Conservation (phyloP, 2,888 invertebrate species). For the Ormia ochracea region DNA sequence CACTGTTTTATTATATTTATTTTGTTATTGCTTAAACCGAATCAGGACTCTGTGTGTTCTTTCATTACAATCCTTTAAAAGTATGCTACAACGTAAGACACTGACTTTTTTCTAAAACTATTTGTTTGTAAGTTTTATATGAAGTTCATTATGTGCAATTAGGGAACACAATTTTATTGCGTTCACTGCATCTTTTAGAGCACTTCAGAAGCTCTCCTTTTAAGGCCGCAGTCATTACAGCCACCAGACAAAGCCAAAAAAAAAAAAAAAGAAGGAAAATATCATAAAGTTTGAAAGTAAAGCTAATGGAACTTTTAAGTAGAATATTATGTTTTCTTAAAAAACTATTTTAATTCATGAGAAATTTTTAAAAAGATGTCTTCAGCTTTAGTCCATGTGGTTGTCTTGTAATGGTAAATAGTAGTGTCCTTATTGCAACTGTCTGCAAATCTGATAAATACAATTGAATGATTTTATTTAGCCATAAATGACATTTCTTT, state of each 20-base stretch:
- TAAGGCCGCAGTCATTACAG: conserved; percentile 30
- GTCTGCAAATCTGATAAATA: conserved; percentile 51
- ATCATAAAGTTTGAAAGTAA: background rate
- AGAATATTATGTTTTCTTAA: conserved; percentile 7
- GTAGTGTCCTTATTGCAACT: background rate
- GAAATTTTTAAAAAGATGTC: background rate
- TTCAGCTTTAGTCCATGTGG: background rate
- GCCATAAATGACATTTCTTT: conserved; percentile 46
- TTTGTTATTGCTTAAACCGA: conserved; percentile 32
- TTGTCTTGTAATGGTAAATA: background rate
- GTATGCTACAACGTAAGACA: conserved; percentile 1
- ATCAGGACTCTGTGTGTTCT: background rate
- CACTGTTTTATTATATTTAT: conserved; percentile 20
- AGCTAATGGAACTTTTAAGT: conserved; percentile 8
- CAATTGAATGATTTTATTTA: conserved; percentile 37
- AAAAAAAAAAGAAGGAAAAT: too few relatives aligned
- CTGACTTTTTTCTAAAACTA: conserved; percentile 8
- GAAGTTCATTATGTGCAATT: conserved; percentile 58
- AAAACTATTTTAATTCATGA: background rate
- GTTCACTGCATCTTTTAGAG: conserved; percentile 40
- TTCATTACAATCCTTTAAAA: background rate
- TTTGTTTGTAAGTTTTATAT: conserved; percentile 17
- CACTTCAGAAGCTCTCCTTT: background rate
- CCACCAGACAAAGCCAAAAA: background rate
- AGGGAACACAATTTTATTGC: conserved; percentile 58